Evolutionary conservation across 1,140 invertebrate species (phyloP), one percentile per base, ranked within the genome.

Genomic region (Calosoma granatense): DNA sequence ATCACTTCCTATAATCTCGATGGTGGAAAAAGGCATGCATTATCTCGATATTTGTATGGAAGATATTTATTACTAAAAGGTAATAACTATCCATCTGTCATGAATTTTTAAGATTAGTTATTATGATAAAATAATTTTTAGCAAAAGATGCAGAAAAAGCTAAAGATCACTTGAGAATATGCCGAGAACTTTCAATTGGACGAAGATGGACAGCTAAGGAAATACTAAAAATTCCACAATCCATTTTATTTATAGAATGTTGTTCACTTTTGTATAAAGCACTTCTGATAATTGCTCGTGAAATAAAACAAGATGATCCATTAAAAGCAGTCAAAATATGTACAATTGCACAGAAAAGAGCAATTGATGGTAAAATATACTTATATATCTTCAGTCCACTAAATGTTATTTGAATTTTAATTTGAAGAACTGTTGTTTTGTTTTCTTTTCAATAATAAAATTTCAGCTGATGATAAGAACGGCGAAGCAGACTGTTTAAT

Each of bases 41-140:
- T 73, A 4, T 71, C 72, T 55, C 74, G 74, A 64, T 82, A 75
- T 56, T 64, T 78, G 55, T 80, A 78, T 56, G 79, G 74, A 1
- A 74, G 70, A 62, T 80, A 80, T 60, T 63, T 81, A 3, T 68
- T 80, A 3, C 67, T 77, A 22, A 74, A 79, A 66, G 70, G 78
- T 78, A 65, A 72, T 53, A 41, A 41, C 22, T 22, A 43, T 4
- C 15, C 15, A 6, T 2, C 14, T 30, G 1, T 1, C 11, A 51
- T 12, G 14, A 14, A 36, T 22, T 15, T 41, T n/a, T 30, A 53
- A 51, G 11, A 21, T 51, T 22, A 21, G 19, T 47, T 56, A 43
- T 43, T 72, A 71, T 68, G 54, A 65, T 68, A 21, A 63, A n/a
- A n/a, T n/a, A n/a, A n/a, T n/a, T n/a, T n/a, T n/a, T n/a, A n/a